Evolutionary conservation across 1,140 invertebrate species (phyloP).

Genomic region (Platorchestia sp.): DNA sequence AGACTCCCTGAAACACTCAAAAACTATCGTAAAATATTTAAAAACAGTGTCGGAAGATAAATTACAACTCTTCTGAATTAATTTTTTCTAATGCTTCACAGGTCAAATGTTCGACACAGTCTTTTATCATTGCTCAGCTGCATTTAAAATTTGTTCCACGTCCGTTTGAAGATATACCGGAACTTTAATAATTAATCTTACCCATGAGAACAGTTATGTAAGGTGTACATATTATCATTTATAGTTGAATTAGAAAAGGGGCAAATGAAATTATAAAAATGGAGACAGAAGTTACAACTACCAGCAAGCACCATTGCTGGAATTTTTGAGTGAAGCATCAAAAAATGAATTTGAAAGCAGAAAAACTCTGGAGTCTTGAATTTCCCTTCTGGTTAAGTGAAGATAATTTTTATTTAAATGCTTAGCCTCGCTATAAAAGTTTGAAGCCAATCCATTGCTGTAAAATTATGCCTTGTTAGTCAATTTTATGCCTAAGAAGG

Average conservation of each 20-base stretch:
- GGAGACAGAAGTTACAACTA: not conserved
- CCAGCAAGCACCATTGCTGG: not conserved
- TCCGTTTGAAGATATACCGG: too few species aligned
- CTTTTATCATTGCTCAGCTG: not conserved
- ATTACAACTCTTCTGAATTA: not conserved
- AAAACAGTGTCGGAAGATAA: not conserved
- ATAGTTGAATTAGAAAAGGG: not conserved
- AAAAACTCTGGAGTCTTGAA: too few species aligned
- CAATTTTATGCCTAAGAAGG: not conserved
- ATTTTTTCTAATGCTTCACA: not conserved
- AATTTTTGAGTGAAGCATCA: not conserved
- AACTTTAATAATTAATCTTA: too few species aligned
- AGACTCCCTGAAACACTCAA: not conserved
- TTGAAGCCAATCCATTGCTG: not conserved
- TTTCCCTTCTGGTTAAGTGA: too few species aligned
- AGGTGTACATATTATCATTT: too few species aligned
- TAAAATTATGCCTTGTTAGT: not conserved
- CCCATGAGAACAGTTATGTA: too few species aligned
- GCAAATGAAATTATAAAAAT: not conserved
- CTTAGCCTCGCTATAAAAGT: not conserved
- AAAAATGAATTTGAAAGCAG: too few species aligned
- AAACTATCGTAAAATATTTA: not conserved
- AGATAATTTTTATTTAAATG: not conserved
- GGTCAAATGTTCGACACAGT: not conserved
- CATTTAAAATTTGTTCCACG: too few species aligned